phyloP scores from a whole-genome alignment of 2,113 vertebrate genomes.

The Mola mola region DNA sequence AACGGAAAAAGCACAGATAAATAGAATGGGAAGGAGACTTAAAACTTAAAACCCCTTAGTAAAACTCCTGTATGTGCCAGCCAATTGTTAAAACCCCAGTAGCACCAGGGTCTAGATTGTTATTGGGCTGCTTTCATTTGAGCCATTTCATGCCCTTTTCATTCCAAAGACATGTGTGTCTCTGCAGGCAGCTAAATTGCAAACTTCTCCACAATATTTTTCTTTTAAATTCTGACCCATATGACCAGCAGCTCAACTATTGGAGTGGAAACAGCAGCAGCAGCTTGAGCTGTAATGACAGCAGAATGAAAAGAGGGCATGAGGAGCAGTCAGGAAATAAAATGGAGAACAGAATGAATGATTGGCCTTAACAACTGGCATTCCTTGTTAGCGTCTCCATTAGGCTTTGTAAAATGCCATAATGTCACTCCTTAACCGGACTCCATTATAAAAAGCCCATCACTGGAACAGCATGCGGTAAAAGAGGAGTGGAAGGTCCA shows the following conservation, averaged over 20 bases:
- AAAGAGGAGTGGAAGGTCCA: slow-evolving; percentile 18
- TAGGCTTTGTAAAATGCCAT: slow-evolving; percentile 40
- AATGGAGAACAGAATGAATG: slow-evolving; percentile 11
- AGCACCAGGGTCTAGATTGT: slow-evolving; percentile 21
- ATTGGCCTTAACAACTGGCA: slow-evolving; percentile 41
- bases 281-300: background rate
- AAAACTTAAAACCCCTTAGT: slow-evolving; percentile 44
- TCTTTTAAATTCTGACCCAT: slow-evolving; percentile 17
- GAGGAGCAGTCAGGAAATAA: background rate
- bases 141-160: slow-evolving; percentile 33
- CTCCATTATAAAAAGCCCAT: slow-evolving; percentile 18
- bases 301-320: background rate
- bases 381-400: slow-evolving; percentile 57
- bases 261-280: slow-evolving; percentile 1
- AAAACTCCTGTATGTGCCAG: slow-evolving; percentile 42
- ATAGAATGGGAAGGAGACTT: slow-evolving; percentile 23
- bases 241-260: background rate
- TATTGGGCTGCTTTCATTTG: slow-evolving; percentile 25
- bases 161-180: slow-evolving; percentile 1
- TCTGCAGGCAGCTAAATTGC: slow-evolving; percentile 12
- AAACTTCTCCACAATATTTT: slow-evolving; percentile 6
- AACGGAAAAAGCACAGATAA: slow-evolving; percentile 37
- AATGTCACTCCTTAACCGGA: slow-evolving; percentile 19
- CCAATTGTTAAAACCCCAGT: slow-evolving; percentile 28
- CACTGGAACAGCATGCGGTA: background rate